These are phyloP conservation scores for Microcebus jonahi DNA, from an alignment of 2,113 vertebrate species.

Conservation along the genomic window DNA sequence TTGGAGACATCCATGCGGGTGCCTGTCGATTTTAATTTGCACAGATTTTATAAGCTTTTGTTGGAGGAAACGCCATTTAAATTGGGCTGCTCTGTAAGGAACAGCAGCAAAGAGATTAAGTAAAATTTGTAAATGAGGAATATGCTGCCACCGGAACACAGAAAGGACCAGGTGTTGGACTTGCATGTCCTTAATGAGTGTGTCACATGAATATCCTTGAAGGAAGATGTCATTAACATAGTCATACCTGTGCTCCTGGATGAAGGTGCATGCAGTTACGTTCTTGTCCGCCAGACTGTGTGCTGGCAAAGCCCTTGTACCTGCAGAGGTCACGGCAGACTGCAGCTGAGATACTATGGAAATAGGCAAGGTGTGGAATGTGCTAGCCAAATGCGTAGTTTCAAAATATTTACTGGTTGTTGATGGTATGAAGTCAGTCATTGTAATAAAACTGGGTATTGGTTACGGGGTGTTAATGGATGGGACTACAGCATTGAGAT, in stretches of 20 bases:
- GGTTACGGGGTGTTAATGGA: neutral
- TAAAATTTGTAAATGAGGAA: neutral
- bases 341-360: neutral
- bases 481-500: neutral
- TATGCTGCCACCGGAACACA: neutral
- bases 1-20: neutral
- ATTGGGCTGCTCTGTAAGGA: neutral
- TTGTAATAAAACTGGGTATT: neutral
- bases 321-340: neutral
- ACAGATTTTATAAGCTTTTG: neutral
- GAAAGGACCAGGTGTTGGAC: neutral
- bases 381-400: neutral
- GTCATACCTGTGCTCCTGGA: neutral
- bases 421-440: neutral
- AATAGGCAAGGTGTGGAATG: neutral
- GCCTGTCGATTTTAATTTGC: neutral
- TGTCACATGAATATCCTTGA: neutral
- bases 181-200: neutral
- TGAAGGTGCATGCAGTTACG: fast-evolving
- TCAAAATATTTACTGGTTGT: neutral
- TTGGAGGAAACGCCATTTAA: neutral
- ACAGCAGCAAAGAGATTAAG: neutral
- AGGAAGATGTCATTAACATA: neutral
- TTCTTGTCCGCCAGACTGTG: neutral
- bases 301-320: neutral